Base-by-base conservation (phyloP, 35 echinoderm and acorn worm species). In the Lytechinus variegatus region DNA sequence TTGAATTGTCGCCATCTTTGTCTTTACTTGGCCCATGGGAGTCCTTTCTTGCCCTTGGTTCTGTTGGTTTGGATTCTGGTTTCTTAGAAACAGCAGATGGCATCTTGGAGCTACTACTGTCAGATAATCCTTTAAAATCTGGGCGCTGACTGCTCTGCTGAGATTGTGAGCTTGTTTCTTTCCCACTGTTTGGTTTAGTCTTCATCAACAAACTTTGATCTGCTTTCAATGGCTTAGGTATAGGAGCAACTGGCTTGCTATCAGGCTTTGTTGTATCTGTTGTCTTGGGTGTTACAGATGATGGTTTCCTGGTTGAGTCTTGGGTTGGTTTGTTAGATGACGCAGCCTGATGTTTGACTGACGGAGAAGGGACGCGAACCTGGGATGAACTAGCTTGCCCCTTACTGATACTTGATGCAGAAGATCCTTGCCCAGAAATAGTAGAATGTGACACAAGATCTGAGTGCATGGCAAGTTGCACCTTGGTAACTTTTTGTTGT, bases 401-500 rank as follows among this genome's bases (percentile, higher is more conserved):
- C 44, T 96, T 96, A 53, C 51, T 91, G 52, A 27, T 29, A n/a
- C 54, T 87, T 53, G 96, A 19, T 53, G 96, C 60, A 52, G 93
- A 52, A 44, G 89, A 54, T 54, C 87, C 54, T 56, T 92, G 28
- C 91, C 91, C 29, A 58, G 56, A 13, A 7, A 51, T 9, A 14
- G 14, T 57, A 33, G 53, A 55, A 24, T 16, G 29, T 57, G 92
- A 57, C 92, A 93, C n/a, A 11, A 93, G 27, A 6, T 93, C 92
- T 54, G 92, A 54, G n/a, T 54, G 52, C 92, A 93, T 57, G 2
- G 93, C 96, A 90, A 98, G 96, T 54, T 97, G 97, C 8, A 96
- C 97, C 19, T 86, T 91, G 9, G 95, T 96, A 54, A 95, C 95
- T 92, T 98, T 98, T 16, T 96, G 95, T 52, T 91, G 87, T 21